These are phyloP conservation scores for Pseudomyrmex concolor DNA, from an alignment of 1,140 invertebrate species.

Conservation along the genomic window DNA sequence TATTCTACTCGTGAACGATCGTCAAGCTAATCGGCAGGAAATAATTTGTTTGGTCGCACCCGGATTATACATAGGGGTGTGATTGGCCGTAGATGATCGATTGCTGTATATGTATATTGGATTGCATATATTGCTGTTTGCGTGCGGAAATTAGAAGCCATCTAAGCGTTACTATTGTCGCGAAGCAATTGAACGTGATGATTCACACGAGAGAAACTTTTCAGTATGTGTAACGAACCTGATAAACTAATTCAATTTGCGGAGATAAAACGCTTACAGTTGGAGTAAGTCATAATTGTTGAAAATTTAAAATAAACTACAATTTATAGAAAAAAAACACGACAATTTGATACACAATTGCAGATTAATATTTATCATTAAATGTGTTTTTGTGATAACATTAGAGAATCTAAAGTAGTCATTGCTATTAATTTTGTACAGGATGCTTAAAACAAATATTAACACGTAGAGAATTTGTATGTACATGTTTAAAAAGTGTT, in stretches of 20 bases:
- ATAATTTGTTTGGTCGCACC: slow-evolving; percentile 79
- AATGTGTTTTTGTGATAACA: too few species aligned
- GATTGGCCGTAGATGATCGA: slow-evolving; percentile 78
- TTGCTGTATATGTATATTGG: slow-evolving; percentile 60
- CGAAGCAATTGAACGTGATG: slow-evolving; percentile 28
- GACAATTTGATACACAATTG: too few species aligned
- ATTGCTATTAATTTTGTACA: too few species aligned
- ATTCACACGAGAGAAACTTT: not conserved
- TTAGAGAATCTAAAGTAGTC: too few species aligned
- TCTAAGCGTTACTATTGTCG: slow-evolving; percentile 50
- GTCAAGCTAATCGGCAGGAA: slow-evolving; percentile 77
- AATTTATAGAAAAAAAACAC: not conserved
- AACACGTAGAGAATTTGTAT: too few species aligned
- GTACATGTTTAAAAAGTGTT: too few species aligned
- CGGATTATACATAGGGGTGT: slow-evolving; percentile 56
- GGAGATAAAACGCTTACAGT: not conserved
- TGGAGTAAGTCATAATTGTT: not conserved
- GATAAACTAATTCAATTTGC: not conserved
- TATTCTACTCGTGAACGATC: slow-evolving; percentile 43
- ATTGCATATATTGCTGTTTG: slow-evolving; percentile 2
- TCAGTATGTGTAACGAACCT: not conserved
- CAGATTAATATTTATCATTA: too few species aligned
- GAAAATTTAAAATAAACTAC: not conserved
- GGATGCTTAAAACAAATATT: too few species aligned
- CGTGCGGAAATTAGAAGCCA: slow-evolving; percentile 52